Conservation (phyloP, 2,888 invertebrate species). For the Chromoteleia sp. region DNA sequence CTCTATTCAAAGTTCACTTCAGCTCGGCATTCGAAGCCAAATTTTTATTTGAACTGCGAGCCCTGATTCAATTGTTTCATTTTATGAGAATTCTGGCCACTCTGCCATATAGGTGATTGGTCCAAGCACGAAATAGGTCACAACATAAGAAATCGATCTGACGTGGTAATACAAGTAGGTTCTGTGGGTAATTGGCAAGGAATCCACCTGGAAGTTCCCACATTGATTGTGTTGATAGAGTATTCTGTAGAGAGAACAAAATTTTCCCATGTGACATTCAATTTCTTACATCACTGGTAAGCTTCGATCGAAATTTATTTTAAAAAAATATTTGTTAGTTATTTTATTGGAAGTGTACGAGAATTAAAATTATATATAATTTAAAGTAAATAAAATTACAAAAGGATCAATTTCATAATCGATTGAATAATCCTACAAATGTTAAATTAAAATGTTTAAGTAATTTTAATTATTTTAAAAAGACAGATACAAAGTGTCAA, state of each 20-base stretch:
- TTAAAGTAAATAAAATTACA: too few species aligned
- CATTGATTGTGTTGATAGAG: conserved; percentile 25
- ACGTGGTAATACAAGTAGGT: conserved; percentile 29
- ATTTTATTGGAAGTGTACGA: too few species aligned
- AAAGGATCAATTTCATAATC: too few species aligned
- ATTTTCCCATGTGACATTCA: conserved; percentile 27
- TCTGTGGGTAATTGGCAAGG: conserved; percentile 14
- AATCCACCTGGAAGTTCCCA: conserved; percentile 38
- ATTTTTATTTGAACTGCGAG: neutral
- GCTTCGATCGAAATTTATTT: conserved; percentile 2
- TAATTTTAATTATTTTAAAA: too few species aligned
- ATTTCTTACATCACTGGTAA: conserved; percentile 19
- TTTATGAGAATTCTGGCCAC: conserved; percentile 6
- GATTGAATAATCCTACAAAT: too few species aligned
- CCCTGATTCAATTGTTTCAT: conserved; percentile 6
- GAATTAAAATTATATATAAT: too few species aligned
- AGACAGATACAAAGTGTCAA: too few species aligned
- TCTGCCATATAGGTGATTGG: conserved; percentile 26
- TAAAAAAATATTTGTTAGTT: too few species aligned
- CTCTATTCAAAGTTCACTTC: conserved; percentile 1
- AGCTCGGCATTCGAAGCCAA: neutral
- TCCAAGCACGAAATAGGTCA: conserved; percentile 26
- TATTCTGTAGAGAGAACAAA: conserved; percentile 9
- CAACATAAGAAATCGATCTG: conserved; percentile 37
- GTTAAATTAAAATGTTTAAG: too few species aligned